Conservation (phyloP, 2,113 vertebrate genomes). For the Nyctereutes procyonoides region DNA sequence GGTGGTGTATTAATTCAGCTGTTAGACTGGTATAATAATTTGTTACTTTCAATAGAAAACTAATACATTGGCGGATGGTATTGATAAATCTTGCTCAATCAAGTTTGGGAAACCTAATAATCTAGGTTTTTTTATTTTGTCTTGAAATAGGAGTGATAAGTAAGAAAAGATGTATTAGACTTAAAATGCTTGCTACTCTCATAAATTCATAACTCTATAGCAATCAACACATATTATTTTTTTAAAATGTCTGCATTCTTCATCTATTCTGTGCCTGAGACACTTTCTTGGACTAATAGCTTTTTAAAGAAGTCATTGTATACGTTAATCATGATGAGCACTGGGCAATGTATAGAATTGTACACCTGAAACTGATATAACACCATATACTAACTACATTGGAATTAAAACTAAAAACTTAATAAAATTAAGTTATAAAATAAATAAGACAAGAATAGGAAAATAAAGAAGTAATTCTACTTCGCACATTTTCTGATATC, state of each 20-base stretch:
- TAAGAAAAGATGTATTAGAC: neutral
- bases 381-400: neutral
- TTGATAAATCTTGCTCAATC: neutral
- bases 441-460: neutral
- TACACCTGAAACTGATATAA: neutral
- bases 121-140: neutral
- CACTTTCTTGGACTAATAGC: neutral
- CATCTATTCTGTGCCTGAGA: neutral
- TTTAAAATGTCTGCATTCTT: neutral
- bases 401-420: neutral
- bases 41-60: neutral
- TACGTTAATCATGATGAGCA: neutral
- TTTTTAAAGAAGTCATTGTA: slow-evolving; percentile 31
- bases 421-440: neutral
- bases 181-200: neutral
- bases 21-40: neutral
- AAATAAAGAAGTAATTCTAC: neutral
- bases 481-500: neutral
- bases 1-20: neutral
- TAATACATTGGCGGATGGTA: neutral
- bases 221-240: neutral
- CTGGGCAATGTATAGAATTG: neutral
- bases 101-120: neutral
- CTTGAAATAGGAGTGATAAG: neutral
- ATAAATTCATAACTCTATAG: neutral